Evolutionary conservation across 2,797 vertebrate species (phyloP).

Genomic region (Betta splendens): DNA sequence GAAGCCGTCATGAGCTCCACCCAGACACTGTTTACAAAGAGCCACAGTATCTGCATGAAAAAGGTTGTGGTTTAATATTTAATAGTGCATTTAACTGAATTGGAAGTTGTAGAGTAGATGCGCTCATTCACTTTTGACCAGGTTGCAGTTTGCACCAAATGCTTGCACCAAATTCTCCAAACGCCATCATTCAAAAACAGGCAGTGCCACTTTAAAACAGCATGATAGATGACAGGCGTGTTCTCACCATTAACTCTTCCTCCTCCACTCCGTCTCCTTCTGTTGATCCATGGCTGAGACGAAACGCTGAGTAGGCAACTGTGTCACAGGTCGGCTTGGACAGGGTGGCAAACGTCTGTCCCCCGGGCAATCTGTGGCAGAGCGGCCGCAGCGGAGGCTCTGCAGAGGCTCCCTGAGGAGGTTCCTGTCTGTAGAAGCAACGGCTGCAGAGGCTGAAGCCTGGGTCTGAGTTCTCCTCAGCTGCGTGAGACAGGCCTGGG

Average conservation of each 20-base stretch:
- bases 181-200: slow-evolving; percentile 9
- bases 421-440: slow-evolving; percentile 78
- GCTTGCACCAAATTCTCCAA: neutral
- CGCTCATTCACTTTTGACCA: neutral
- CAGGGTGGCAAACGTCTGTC: slow-evolving; percentile 73
- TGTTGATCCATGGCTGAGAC: slow-evolving; percentile 58
- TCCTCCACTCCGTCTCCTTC: slow-evolving; percentile 46
- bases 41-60: no score
- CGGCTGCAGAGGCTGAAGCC: slow-evolving; percentile 67
- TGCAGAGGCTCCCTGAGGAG: slow-evolving; percentile 54
- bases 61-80: no score
- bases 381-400: slow-evolving; percentile 56
- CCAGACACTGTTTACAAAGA: no score
- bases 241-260: slow-evolving; percentile 66
- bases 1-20: no score
- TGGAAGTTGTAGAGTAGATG: neutral
- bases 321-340: slow-evolving; percentile 71
- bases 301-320: slow-evolving; percentile 77
- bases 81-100: neutral
- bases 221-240: no score
- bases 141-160: neutral
- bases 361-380: slow-evolving; percentile 74
- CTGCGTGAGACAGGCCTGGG: slow-evolving; percentile 66
- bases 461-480: slow-evolving; percentile 55
- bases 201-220: slow-evolving; percentile 22